Conservation (phyloP, 2,888 invertebrate species). For the Sepiola atlantica region DNA sequence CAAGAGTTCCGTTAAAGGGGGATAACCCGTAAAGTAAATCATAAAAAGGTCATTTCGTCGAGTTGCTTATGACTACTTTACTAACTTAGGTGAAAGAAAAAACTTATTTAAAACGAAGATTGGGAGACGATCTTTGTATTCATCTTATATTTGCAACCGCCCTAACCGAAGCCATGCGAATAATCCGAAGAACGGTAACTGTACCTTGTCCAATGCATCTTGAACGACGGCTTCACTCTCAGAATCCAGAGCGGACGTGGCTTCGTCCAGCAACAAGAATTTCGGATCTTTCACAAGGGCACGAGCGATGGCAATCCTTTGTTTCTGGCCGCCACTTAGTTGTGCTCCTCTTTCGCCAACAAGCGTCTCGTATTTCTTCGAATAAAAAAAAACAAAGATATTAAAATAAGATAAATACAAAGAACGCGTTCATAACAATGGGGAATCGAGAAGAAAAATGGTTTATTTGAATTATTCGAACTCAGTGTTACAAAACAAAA, state of each 20-base stretch:
- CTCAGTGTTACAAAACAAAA: too few species aligned
- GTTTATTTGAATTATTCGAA: too few species aligned
- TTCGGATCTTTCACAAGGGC: constrained; percentile 81
- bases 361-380: constrained; percentile 74
- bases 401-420: not conserved
- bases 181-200: not conserved
- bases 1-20: too few species aligned
- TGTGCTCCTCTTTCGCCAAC: constrained; percentile 75
- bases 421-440: too few species aligned
- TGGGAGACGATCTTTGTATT: too few species aligned
- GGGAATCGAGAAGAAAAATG: too few species aligned
- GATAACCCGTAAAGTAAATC: too few species aligned
- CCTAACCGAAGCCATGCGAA: not conserved
- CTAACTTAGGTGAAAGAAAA: too few species aligned
- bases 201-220: constrained; percentile 79
- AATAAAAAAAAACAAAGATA: not conserved
- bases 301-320: constrained; percentile 76
- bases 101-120: too few species aligned
- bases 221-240: constrained; percentile 80
- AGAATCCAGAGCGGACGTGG: constrained; percentile 72
- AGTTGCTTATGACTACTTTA: too few species aligned
- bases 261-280: constrained; percentile 77
- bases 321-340: constrained; percentile 75
- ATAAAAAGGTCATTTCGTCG: too few species aligned
- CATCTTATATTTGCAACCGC: not conserved